Conservation (phyloP, 2,888 invertebrate species). For the Drosophila engyochracea region DNA sequence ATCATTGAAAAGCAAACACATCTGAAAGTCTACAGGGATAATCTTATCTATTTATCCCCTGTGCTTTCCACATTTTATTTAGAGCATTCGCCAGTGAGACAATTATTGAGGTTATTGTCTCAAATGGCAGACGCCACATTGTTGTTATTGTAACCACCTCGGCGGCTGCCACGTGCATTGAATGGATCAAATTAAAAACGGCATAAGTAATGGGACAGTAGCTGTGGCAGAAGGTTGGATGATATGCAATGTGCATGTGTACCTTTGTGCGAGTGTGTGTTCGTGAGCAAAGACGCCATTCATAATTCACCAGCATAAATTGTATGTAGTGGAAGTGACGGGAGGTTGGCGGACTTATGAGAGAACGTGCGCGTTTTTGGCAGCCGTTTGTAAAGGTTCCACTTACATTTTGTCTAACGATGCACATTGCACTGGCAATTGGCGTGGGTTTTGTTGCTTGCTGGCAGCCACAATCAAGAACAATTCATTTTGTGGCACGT, state of each 20-base stretch:
- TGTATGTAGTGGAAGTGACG: constrained; percentile 31
- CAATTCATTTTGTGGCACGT: constrained; percentile 74
- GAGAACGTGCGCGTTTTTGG: constrained; percentile 65
- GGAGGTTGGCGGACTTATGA: constrained; percentile 11
- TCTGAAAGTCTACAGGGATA: not conserved
- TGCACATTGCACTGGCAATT: constrained; percentile 74
- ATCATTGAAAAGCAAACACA: not conserved
- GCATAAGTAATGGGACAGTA: constrained; percentile 72
- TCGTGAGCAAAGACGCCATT: constrained; percentile 60
- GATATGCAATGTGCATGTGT: constrained; percentile 6
- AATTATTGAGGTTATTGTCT: constrained; percentile 30
- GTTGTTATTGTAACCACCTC: constrained; percentile 23
- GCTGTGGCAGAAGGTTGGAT: constrained; percentile 1
- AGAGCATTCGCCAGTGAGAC: constrained; percentile 15
- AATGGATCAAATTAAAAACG: constrained; percentile 70
- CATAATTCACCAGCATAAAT: constrained; percentile 76
- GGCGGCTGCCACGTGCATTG: constrained; percentile 65
- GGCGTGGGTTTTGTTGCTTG: constrained; percentile 45
- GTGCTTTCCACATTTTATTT: constrained; percentile 1
- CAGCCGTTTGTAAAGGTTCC: constrained; percentile 66
- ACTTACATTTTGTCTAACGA: constrained; percentile 78
- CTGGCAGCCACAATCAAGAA: constrained; percentile 74
- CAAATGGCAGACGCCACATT: constrained; percentile 40
- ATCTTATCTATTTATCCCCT: not conserved
- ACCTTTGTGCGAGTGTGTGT: constrained; percentile 22